These are phyloP conservation scores for Lithophane leautieri DNA, from an alignment of 2,888 invertebrate species.

Conservation along the genomic window DNA sequence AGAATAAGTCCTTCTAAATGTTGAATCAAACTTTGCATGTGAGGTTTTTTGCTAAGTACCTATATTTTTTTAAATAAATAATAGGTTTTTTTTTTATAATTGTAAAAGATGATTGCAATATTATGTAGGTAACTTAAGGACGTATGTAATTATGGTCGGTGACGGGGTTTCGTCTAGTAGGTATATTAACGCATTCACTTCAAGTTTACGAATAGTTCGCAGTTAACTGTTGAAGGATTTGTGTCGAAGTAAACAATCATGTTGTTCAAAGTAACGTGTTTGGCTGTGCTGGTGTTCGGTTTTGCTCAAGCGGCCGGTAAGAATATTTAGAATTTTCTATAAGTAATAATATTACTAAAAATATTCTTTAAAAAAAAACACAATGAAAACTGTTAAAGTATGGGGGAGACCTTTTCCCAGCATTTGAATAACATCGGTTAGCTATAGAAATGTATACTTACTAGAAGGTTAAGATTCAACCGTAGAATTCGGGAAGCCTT, in stretches of 20 bases:
- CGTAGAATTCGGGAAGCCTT: background rate
- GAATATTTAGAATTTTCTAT: background rate
- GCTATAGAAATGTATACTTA: no score
- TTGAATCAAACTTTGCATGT: background rate
- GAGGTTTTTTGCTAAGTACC: background rate
- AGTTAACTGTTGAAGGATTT: slow-evolving; percentile 5
- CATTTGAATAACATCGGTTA: no score
- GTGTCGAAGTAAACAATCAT: slow-evolving; percentile 32
- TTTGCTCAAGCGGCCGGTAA: slow-evolving; percentile 46
- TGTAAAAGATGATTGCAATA: slow-evolving; percentile 1
- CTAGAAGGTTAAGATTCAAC: background rate
- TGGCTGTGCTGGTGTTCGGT: slow-evolving; percentile 37
- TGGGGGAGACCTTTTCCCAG: background rate
- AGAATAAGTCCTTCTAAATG: background rate
- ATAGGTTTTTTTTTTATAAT: background rate
- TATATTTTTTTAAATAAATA: background rate
- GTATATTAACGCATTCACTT: slow-evolving; percentile 50
- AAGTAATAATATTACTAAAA: background rate
- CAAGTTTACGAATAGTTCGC: slow-evolving; percentile 41
- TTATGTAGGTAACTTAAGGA: slow-evolving; percentile 26
- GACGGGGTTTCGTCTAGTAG: slow-evolving; percentile 32
- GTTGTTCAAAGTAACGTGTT: slow-evolving; percentile 40
- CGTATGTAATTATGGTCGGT: slow-evolving; percentile 24
- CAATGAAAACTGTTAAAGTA: no score
- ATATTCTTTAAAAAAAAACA: no score